Conservation (phyloP, 2,113 vertebrate genomes). For the Cricetomys ansorgei region DNA sequence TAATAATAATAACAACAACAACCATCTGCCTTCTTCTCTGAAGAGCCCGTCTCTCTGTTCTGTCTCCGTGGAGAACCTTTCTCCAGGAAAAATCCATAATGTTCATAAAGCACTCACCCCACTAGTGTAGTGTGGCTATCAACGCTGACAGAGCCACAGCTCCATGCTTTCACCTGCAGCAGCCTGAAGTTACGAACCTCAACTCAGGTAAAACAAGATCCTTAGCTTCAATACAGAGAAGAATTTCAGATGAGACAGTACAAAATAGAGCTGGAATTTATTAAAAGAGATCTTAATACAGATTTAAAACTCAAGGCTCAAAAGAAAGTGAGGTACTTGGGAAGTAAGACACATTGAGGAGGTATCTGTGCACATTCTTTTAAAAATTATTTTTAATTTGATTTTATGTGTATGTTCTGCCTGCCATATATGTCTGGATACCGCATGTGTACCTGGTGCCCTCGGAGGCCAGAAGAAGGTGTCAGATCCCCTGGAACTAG, state of each 20-base stretch:
- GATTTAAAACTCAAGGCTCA: background rate
- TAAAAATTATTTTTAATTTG: background rate
- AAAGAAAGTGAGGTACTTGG: background rate
- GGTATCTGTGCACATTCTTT: background rate
- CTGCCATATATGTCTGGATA: background rate
- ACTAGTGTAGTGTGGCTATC: background rate
- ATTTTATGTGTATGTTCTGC: background rate
- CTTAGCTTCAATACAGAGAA: background rate
- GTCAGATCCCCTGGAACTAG: background rate
- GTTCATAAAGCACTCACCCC: background rate
- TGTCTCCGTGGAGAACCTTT: background rate
- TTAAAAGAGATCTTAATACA: too few species aligned
- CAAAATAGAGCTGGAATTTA: background rate
- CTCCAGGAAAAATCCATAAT: background rate
- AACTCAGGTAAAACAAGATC: background rate
- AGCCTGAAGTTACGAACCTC: background rate
- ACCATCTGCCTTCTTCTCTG: background rate
- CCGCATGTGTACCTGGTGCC: background rate
- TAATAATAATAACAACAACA: background rate
- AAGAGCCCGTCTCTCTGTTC: background rate
- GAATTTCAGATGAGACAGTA: background rate
- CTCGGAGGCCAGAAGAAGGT: background rate
- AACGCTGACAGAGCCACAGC: background rate
- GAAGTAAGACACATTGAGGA: background rate
- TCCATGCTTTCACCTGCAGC: background rate